A percentile compares a stretch with the other conserved stretches of the same genome.
These are phyloP conservation scores for Xylophagus ater DNA, from an alignment of 2,888 invertebrate species.

Conservation along the genomic window DNA sequence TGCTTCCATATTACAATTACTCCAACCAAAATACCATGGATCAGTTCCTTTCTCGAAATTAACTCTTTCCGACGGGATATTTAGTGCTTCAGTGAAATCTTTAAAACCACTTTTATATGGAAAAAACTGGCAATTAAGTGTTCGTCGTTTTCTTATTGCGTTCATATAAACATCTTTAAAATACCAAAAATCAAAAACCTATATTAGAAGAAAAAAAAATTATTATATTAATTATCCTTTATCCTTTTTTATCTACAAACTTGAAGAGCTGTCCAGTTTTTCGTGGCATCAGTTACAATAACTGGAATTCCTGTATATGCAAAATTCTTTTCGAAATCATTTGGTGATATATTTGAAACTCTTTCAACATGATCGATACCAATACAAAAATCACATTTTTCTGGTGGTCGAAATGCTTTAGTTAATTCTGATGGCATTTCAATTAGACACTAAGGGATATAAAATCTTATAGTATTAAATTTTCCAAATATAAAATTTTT, in stretches of 20 bases:
- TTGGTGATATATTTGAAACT: constrained; percentile 52
- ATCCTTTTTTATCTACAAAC: constrained; percentile 25
- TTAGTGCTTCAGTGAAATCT: constrained; percentile 67
- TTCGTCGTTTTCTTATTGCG: constrained; percentile 43
- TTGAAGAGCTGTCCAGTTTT: constrained; percentile 66
- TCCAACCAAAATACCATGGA: constrained; percentile 69
- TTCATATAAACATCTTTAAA: constrained; percentile 66
- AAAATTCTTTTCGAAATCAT: constrained; percentile 59
- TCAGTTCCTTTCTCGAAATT: constrained; percentile 34
- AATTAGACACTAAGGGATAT: constrained; percentile 17
- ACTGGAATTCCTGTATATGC: constrained; percentile 73
- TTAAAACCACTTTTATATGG: constrained; percentile 82
- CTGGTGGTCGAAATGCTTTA: constrained; percentile 61
- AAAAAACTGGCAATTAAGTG: constrained; percentile 79
- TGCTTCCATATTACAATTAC: constrained; percentile 80
- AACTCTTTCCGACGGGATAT: constrained; percentile 63
- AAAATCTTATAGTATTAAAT: neutral
- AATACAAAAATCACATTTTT: constrained; percentile 67
- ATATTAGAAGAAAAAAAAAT: neutral
- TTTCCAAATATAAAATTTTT: neutral
- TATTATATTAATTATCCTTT: neutral
- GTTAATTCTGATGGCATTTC: constrained; percentile 18
- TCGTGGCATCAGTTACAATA: constrained; percentile 71
- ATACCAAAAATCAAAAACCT: constrained; percentile 70
- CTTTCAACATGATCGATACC: constrained; percentile 52